phyloP scores from a whole-genome alignment of 1,140 invertebrate genomes.

The Pseudomyrmex dendroicus region DNA sequence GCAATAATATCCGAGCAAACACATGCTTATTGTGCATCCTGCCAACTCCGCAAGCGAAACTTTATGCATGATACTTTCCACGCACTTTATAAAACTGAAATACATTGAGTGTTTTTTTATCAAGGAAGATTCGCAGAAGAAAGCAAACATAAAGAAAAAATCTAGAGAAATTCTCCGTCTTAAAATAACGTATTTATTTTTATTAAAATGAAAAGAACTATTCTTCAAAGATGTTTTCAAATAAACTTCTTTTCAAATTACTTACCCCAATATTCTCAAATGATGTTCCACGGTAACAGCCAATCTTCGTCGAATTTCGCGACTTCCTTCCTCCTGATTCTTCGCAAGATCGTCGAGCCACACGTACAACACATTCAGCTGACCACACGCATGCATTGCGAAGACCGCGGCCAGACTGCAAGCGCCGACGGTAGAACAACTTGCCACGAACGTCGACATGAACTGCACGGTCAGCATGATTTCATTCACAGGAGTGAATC shows the following conservation, averaged over 20 bases:
- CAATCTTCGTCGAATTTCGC: background rate
- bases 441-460: no score
- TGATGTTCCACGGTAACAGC: slow-evolving; percentile 63
- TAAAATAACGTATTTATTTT: no score
- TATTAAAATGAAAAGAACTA: no score
- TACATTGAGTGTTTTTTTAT: background rate
- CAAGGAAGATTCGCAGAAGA: no score
- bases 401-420: slow-evolving; percentile 63
- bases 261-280: slow-evolving; percentile 60
- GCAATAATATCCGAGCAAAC: slow-evolving; percentile 75
- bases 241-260: no score
- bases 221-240: no score
- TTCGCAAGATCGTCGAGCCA: slow-evolving; percentile 53
- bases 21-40: slow-evolving; percentile 65
- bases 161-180: no score
- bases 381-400: slow-evolving; percentile 63
- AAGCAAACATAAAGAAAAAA: no score
- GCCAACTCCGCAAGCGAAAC: slow-evolving; percentile 60
- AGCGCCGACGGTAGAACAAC: slow-evolving; percentile 41
- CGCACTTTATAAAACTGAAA: slow-evolving; percentile 63
- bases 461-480: slow-evolving; percentile 63
- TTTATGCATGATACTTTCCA: slow-evolving; percentile 69
- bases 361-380: slow-evolving; percentile 44
- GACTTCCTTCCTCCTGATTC: background rate
- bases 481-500: slow-evolving; percentile 63